Percentiles rank a stretch among this genome's conserved stretches.
These are phyloP conservation scores for Symphodus melops DNA, from an alignment of 2,113 vertebrate species.

Conservation along the genomic window DNA sequence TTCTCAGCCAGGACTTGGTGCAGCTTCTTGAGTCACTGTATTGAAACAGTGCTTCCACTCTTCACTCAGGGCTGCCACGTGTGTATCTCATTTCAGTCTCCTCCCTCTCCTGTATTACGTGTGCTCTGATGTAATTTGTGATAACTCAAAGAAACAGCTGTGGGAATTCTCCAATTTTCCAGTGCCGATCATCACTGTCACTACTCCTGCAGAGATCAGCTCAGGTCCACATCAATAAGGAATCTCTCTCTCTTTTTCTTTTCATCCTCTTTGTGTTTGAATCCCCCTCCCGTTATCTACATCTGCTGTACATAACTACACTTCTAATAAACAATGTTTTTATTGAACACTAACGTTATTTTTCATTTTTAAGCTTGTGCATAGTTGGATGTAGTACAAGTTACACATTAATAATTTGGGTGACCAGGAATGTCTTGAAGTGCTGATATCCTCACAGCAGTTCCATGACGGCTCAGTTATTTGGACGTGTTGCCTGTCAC, in stretches of 20 bases:
- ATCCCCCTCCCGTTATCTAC: slow-evolving; percentile 14
- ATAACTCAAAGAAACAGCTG: slow-evolving; percentile 40
- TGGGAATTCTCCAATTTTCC: slow-evolving; percentile 20
- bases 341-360: slow-evolving; percentile 12
- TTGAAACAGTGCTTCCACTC: slow-evolving; percentile 33
- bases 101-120: not conserved
- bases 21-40: slow-evolving; percentile 36
- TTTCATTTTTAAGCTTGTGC: not conserved
- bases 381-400: not conserved
- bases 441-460: no score
- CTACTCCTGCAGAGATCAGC: slow-evolving; percentile 30
- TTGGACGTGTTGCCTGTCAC: no score
- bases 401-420: not conserved
- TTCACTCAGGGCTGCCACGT: slow-evolving; percentile 62
- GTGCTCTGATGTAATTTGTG: slow-evolving; percentile 13
- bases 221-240: slow-evolving; percentile 50
- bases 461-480: no score
- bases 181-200: slow-evolving; percentile 2
- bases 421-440: no score
- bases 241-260: slow-evolving; percentile 15
- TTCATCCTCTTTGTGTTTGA: slow-evolving; percentile 14
- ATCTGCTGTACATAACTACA: slow-evolving; percentile 48
- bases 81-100: slow-evolving; percentile 5
- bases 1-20: slow-evolving; percentile 12
- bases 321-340: slow-evolving; percentile 72